Base-by-base conservation (phyloP, 2,797 vertebrate genomes). In the Aselliscus stoliczkanus region DNA sequence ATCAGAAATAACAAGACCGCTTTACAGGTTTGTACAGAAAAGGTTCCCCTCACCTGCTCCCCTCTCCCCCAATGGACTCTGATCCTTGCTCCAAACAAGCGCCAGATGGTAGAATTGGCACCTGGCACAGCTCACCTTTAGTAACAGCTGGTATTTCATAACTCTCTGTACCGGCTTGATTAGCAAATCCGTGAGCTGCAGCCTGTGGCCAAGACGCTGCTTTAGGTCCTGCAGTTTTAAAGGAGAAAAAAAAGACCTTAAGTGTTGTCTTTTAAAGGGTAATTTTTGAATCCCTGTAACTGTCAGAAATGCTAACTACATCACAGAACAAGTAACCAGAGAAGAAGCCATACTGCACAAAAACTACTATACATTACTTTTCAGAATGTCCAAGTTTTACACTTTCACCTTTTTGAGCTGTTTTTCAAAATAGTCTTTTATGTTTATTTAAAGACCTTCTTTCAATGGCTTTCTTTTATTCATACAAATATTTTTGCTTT, bases 121-220 rank as follows among this genome's bases (percentile, higher is more conserved):
- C 42, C 31, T 5, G 8, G 1, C 1, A 8, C 8, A 31, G 52
- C 60, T 96, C 92, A 99, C 99, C 99, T 99, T 99, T 29, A 99
- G 98, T 97, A 99, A 98, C 94, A 99, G 98, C 98, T 99, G 99
- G 97, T 99, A 99, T 97, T 99, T 99, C 99, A 99, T 99, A 98
- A 99, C 99, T 98, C 99, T 99, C 97, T 99, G 99, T 87, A 99
- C 99, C 1, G 99, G 99, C 98, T 99, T 99, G 98, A 99, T 99
- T 93, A 99, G 98, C 96, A 99, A 98, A 97, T 99, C 99, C 0
- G 99, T 99, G 98, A 99, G 99, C 97, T 99, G 99, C 96, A 99
- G 97, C 97, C 99, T 98, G 97, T 99, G 99, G 96, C 99, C 99
- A 90, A 99, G 98, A 70, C 99, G 99, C 97, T 99, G 99, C 98